These are phyloP conservation scores for Salpingus planirostris DNA, from an alignment of 2,888 invertebrate genomes.

Conservation along the genomic window DNA sequence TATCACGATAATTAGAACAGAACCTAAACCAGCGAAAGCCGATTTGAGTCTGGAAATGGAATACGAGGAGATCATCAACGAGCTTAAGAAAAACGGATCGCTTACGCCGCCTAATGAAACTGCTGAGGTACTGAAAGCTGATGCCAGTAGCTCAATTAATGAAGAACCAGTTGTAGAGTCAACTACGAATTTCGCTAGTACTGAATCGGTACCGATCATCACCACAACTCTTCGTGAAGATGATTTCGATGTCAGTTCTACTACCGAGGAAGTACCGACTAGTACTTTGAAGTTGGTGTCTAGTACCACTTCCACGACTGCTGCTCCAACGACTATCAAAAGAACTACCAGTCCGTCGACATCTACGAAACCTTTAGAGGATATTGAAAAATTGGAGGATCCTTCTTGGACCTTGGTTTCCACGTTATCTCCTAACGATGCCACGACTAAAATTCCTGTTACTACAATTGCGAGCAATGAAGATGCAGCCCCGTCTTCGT, in stretches of 20 bases:
- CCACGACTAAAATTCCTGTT: constrained; percentile 7
- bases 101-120: no score
- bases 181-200: no score
- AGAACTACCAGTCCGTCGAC: no score
- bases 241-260: constrained; percentile 17
- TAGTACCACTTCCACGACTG: constrained; percentile 8
- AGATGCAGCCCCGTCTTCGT: constrained; percentile 32
- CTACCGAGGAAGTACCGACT: constrained; percentile 2
- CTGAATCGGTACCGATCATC: no score
- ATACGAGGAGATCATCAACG: constrained; percentile 4
- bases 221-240: no score
- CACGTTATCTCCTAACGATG: constrained; percentile 45
- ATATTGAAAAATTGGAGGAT: constrained; percentile 9
- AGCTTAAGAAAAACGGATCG: constrained; percentile 4
- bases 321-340: constrained; percentile 17
- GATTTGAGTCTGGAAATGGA: constrained; percentile 24
- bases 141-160: no score
- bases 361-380: no score
- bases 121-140: constrained; percentile 3
- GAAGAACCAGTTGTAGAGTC: no score
- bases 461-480: constrained; percentile 14
- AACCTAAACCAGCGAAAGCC: constrained; percentile 23
- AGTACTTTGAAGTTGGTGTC: background rate
- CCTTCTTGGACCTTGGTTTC: constrained; percentile 50
- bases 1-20: constrained; percentile 19